Base-by-base conservation (phyloP, 2,888 invertebrate species). In the Ochropleura leucogaster region DNA sequence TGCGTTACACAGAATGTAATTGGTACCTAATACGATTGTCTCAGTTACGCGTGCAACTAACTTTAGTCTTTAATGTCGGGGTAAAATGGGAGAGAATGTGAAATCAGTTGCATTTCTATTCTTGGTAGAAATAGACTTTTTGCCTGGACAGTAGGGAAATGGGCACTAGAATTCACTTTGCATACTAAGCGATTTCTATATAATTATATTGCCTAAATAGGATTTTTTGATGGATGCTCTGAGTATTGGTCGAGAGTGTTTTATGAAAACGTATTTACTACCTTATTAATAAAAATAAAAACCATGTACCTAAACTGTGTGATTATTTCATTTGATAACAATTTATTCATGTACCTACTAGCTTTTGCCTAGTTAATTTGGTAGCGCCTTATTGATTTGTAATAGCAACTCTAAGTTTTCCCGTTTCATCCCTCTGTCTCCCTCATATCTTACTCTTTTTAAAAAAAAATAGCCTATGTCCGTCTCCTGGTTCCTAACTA, bases 1-100 rank as follows among this genome's bases (percentile, higher is more conserved):
- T 64, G 67, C 42, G 42, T 85, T 80, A 80, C 42, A 68, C 59
- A 60, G 53, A 84, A 46, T 81, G 7, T 47, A 85, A 81, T 81
- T 68, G n/a, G 65, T 12, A 49, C 40, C 6, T 68, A 55, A 85
- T 67, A 75, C 69, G 44, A 82, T 81, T 75, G 55, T 53, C 30
- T 53, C 44, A 42, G 30, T 10, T 67, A 30, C 30, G 18, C 57
- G 53, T 74, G 66, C 6, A n/a, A 30, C 75, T 67, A 74, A 53
- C 9, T 81, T 69, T 60, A 80, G 59, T 0, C n/a, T 40, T n/a
- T 14, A n/a, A 47, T 49, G 20, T 40, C 40, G 65, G 40, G 42
- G 6, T 59, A n/a, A 3, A 30, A 16, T 40, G 59, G 18, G 7
- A 18, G 1, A 40, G 20, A 14, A 3, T 0, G 40, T 55, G 40